phyloP scores from a whole-genome alignment of 2,797 vertebrate genomes.

The Stomatorhinus walkeri region DNA sequence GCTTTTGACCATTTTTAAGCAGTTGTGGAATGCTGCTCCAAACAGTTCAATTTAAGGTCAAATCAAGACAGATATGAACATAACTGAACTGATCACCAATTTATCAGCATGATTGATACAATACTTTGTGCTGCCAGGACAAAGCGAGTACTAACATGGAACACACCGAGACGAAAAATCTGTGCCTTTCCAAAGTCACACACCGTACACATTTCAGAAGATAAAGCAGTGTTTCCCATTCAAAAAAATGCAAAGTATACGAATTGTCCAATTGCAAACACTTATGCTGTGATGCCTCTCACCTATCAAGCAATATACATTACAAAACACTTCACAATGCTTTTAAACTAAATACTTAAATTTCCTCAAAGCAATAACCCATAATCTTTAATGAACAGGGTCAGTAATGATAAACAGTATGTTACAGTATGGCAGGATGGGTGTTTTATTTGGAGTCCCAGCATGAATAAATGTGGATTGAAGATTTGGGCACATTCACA shows the following conservation, averaged over 20 bases:
- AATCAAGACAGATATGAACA: neutral
- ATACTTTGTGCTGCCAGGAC: neutral
- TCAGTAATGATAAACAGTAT: neutral
- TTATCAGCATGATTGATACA: neutral
- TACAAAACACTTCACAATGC: neutral
- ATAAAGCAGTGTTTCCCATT: neutral
- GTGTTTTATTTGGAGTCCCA: neutral
- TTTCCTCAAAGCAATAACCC: slow-evolving; percentile 12
- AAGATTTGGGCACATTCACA: slow-evolving; percentile 14
- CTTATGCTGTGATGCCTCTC: neutral
- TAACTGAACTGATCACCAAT: neutral
- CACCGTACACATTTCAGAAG: neutral
- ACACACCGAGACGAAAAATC: neutral
- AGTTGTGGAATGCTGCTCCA: slow-evolving; percentile 5
- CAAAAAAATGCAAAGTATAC: neutral
- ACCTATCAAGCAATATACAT: slow-evolving; percentile 3
- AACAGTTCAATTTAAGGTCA: neutral
- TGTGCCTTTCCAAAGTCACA: slow-evolving; percentile 14
- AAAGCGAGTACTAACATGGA: neutral
- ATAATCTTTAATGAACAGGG: slow-evolving; percentile 5
- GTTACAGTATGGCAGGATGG: neutral
- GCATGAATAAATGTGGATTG: neutral
- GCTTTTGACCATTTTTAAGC: slow-evolving; percentile 7
- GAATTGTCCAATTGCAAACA: slow-evolving; percentile 13
- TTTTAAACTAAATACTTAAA: neutral